Conservation (phyloP, 2,113 vertebrate genomes). For the Scomber scombrus region DNA sequence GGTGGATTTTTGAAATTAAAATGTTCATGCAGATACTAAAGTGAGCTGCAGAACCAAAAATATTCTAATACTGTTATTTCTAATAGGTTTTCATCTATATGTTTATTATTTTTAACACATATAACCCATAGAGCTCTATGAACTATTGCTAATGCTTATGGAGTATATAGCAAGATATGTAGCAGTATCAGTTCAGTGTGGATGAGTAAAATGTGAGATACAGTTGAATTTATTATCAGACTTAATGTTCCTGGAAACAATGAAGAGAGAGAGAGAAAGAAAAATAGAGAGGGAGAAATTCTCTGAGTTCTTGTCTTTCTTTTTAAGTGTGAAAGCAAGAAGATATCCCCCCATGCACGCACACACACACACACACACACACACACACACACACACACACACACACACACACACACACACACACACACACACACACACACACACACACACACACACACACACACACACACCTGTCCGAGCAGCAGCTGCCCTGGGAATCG, state of each 20-base stretch:
- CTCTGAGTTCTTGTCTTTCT: slow-evolving; percentile 56
- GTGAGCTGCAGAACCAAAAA: no score
- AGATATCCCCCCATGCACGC: background rate
- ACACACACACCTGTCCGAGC: slow-evolving; percentile 76
- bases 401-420: slow-evolving; percentile 64
- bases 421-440: slow-evolving; percentile 42
- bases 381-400: slow-evolving; percentile 41
- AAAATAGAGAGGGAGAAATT: slow-evolving; percentile 19
- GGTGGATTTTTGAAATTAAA: no score
- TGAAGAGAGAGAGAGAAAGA: slow-evolving; percentile 20
- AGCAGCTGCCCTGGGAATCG: slow-evolving; percentile 80
- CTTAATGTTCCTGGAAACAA: background rate
- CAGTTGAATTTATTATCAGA: background rate
- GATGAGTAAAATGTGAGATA: no score
- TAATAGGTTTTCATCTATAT: no score
- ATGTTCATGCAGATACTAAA: background rate
- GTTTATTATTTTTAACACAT: no score
- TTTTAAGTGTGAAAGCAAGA: slow-evolving; percentile 66
- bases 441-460: slow-evolving; percentile 41
- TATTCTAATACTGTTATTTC: no score
- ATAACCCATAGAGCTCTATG: no score
- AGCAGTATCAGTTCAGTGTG: no score
- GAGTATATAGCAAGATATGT: no score
- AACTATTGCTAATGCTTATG: no score
- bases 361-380: slow-evolving; percentile 27